These are phyloP conservation scores for Actenoides hombroni DNA, from an alignment of 2,113 vertebrate genomes.

Conservation along the genomic window DNA sequence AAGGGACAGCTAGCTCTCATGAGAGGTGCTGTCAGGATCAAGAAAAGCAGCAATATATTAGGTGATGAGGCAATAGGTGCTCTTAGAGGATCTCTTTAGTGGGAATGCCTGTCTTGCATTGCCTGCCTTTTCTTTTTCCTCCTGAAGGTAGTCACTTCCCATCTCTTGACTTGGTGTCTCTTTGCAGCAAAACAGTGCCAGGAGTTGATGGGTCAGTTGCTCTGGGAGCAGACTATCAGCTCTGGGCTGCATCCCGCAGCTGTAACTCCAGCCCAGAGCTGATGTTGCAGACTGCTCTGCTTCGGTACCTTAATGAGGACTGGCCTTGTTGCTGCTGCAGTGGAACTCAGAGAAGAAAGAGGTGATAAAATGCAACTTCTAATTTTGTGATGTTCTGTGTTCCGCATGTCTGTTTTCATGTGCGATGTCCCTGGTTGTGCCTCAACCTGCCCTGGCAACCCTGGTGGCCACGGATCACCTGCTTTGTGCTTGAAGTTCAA, in stretches of 20 bases:
- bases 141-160: neutral
- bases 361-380: neutral
- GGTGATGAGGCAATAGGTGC: neutral
- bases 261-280: too few relatives aligned
- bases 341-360: neutral
- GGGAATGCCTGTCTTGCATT: neutral
- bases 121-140: neutral
- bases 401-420: too few relatives aligned
- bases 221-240: accelerated
- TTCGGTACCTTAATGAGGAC: neutral
- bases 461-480: neutral
- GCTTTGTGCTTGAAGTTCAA: neutral
- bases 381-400: neutral
- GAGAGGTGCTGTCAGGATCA: neutral
- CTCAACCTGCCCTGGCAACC: too few relatives aligned
- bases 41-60: neutral
- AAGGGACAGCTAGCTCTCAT: neutral
- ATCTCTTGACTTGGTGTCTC: neutral
- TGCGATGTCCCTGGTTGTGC: neutral
- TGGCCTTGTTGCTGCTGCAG: neutral
- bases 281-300: neutral
- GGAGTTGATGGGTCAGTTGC: accelerated
- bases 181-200: neutral
- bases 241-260: neutral
- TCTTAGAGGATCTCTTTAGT: neutral